Conservation (phyloP, 2,113 vertebrate genomes). For the Chloropsis hardwickii region DNA sequence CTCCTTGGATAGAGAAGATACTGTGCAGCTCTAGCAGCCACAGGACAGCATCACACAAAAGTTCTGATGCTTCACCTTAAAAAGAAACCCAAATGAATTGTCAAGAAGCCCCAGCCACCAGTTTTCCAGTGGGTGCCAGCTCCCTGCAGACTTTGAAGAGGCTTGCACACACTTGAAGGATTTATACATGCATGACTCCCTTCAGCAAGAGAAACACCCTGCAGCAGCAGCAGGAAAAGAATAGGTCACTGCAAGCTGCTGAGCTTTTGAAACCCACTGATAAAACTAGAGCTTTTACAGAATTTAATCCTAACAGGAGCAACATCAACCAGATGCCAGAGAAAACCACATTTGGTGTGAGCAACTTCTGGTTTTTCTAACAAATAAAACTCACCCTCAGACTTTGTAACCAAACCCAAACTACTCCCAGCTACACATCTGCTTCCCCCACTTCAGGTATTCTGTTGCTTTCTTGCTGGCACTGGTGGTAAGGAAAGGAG, state of each 20-base stretch:
- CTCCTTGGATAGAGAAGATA: neutral
- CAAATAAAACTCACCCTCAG: neutral
- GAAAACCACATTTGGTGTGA: neutral
- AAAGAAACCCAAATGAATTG: neutral
- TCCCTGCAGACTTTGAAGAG: neutral
- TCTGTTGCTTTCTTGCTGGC: neutral
- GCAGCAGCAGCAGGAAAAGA: neutral
- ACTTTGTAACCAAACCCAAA: neutral
- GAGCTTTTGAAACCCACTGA: neutral
- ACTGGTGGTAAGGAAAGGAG: neutral
- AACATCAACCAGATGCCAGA: neutral
- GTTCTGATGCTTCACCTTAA: neutral
- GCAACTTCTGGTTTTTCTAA: neutral
- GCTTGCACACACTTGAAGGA: slow-evolving; percentile 6
- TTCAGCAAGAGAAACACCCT: neutral
- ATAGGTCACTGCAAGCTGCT: neutral
- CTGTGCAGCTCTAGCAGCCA: neutral
- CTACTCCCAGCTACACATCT: neutral
- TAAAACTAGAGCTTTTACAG: neutral
- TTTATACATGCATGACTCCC: slow-evolving; percentile 4
- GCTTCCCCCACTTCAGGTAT: neutral
- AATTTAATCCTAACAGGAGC: neutral
- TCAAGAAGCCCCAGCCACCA: neutral
- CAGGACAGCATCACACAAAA: neutral
- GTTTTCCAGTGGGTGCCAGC: neutral